A percentile compares a stretch with the other conserved stretches of the same genome.
phyloP scores from a whole-genome alignment of 2,113 vertebrate species.

The Heptranchias perlo region DNA sequence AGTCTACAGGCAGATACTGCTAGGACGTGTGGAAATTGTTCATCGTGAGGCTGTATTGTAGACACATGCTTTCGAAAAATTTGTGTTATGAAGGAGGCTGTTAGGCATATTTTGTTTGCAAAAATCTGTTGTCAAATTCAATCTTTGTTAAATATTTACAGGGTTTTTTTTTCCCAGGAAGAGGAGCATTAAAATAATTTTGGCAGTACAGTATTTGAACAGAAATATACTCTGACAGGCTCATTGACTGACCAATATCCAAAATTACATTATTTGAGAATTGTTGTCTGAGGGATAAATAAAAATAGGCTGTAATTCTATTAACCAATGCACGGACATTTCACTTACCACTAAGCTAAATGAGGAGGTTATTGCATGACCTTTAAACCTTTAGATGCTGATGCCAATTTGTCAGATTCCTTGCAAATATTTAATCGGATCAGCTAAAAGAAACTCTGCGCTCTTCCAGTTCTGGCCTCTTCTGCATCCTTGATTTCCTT shows the following conservation, averaged over 20 bases:
- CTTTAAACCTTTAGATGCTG: not conserved
- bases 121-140: conserved; percentile 13
- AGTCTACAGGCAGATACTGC: not conserved
- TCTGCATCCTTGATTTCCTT: not conserved
- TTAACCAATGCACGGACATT: not conserved
- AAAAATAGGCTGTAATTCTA: not conserved
- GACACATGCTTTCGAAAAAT: not conserved
- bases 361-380: not conserved
- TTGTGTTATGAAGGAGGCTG: conserved; percentile 19
- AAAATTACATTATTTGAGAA: not conserved
- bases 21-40: not conserved
- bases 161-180: not conserved
- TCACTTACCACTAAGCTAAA: not conserved
- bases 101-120: conserved; percentile 14
- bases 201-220: not conserved
- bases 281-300: not conserved
- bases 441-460: not conserved
- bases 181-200: conserved; percentile 6
- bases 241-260: not conserved
- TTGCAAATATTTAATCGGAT: not conserved
- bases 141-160: not conserved
- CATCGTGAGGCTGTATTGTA: not conserved
- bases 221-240: not conserved
- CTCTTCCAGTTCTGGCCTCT: not conserved
- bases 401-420: not conserved